Evolutionary conservation across 2,113 vertebrate species (phyloP).

Genomic region (Pelecanus crispus): DNA sequence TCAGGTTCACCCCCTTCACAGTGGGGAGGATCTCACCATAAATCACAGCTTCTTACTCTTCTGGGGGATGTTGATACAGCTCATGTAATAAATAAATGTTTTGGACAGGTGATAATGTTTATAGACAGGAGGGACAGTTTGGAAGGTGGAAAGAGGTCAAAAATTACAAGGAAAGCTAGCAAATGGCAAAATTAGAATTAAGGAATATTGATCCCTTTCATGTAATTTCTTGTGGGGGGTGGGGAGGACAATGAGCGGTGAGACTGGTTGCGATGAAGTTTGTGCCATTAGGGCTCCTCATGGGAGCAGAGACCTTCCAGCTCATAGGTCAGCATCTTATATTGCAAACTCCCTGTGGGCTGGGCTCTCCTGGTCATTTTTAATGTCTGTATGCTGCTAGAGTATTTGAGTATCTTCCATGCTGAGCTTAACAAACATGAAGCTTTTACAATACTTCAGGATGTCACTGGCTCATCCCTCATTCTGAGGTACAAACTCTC

Average conservation of each 20-base stretch:
- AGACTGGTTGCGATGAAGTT: not conserved
- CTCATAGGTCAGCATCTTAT: not conserved
- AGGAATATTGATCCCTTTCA: not conserved
- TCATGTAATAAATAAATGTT: not conserved
- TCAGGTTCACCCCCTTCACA: slow-evolving; percentile 19
- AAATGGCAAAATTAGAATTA: not conserved
- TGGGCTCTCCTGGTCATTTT: not conserved
- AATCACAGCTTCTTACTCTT: not conserved
- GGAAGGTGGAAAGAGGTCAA: not conserved
- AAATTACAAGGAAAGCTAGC: not conserved
- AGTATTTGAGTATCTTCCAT: not conserved
- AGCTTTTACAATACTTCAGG: not conserved
- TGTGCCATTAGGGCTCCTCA: not conserved
- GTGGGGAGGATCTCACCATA: not conserved
- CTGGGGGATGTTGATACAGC: not conserved
- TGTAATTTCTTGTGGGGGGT: not conserved
- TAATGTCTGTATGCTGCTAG: not conserved
- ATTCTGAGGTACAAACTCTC: not conserved
- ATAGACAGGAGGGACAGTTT: not conserved
- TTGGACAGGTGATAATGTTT: not conserved
- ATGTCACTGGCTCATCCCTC: not conserved
- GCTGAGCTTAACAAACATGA: not conserved
- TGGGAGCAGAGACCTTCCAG: not conserved
- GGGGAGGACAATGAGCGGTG: not conserved
- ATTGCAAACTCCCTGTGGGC: not conserved